Conservation (phyloP, 2,797 vertebrate genomes). For the Diglossa cyanea region DNA sequence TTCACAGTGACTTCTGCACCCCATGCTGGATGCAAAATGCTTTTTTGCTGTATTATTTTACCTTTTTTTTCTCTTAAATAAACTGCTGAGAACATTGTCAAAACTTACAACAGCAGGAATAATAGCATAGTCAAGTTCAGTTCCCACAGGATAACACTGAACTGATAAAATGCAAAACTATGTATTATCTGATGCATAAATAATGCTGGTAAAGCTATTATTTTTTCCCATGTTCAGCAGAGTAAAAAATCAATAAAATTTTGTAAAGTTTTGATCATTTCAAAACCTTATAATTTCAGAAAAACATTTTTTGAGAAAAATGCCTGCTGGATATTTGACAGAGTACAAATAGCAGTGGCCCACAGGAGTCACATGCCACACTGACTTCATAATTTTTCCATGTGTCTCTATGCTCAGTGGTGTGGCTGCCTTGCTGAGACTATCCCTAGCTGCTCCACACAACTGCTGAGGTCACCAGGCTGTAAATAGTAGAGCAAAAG, state of each 20-base stretch:
- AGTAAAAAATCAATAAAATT: constrained; percentile 21
- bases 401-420: neutral
- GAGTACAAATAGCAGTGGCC: neutral
- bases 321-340: neutral
- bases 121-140: constrained; percentile 29
- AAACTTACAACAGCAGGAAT: neutral
- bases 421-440: neutral
- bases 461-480: neutral
- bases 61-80: constrained; percentile 50
- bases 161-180: constrained; percentile 56
- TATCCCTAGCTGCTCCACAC: neutral
- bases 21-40: constrained; percentile 31
- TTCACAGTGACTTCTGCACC: constrained; percentile 14
- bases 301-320: neutral
- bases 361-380: neutral
- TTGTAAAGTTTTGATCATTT: neutral
- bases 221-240: neutral
- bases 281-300: neutral
- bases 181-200: neutral
- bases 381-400: neutral
- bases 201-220: neutral
- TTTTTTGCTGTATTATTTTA: constrained; percentile 61
- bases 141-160: constrained; percentile 18
- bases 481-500: neutral
- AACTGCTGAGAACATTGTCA: constrained; percentile 15